phyloP scores from a whole-genome alignment of 2,888 invertebrate genomes.

The Pinctada fucata region DNA sequence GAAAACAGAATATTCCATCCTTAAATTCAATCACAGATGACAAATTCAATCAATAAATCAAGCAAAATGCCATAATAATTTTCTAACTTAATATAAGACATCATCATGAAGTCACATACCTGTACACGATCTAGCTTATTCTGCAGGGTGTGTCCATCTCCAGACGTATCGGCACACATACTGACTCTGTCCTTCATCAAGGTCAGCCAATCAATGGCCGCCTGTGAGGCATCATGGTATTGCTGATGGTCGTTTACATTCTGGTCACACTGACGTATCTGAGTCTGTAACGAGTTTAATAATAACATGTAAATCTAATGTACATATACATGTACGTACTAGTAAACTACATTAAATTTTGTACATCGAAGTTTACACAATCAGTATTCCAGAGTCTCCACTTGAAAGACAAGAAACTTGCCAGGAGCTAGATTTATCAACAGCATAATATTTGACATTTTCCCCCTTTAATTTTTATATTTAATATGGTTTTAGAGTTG shows the following conservation, averaged over 20 bases:
- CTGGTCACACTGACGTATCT: conserved; percentile 80
- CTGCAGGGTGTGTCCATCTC: conserved; percentile 82
- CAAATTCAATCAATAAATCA: not conserved
- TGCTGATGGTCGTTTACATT: conserved; percentile 92
- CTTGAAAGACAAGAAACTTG: too few species aligned
- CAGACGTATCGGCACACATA: conserved; percentile 89
- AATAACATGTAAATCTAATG: not conserved
- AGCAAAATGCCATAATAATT: not conserved
- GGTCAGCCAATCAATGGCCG: conserved; percentile 90
- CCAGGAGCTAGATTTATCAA: too few species aligned
- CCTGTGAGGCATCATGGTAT: conserved; percentile 89
- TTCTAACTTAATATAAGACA: not conserved
- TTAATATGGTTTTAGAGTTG: too few species aligned
- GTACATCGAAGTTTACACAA: not conserved
- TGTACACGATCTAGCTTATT: conserved; percentile 76
- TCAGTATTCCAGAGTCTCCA: too few species aligned
- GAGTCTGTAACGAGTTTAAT: conserved; percentile 48
- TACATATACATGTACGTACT: too few species aligned
- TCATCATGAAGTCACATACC: conserved; percentile 55
- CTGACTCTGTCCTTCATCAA: conserved; percentile 88
- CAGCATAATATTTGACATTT: too few species aligned
- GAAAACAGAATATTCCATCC: not conserved
- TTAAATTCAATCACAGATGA: not conserved
- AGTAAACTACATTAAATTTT: not conserved
- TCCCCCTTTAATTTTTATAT: too few species aligned